phyloP scores from a whole-genome alignment of 2,797 vertebrate species.

The Melanotaenia maccullochi region DNA sequence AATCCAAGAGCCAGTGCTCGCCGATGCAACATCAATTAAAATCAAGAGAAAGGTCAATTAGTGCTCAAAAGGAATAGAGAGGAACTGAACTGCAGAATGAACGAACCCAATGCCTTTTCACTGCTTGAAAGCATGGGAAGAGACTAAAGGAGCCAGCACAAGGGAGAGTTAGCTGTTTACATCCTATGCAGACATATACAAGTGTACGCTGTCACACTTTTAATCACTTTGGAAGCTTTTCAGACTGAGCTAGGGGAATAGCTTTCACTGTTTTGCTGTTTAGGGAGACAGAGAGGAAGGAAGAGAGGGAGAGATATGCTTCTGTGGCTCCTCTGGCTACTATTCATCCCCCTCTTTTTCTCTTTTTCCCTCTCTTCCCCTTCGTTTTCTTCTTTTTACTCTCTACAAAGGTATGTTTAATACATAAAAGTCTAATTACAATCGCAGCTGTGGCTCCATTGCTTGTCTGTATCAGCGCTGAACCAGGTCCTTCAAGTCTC shows the following conservation, averaged over 20 bases:
- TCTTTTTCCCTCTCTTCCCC: conserved; percentile 48
- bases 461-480: conserved; percentile 53
- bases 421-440: conserved; percentile 78
- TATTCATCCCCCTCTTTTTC: conserved; percentile 41
- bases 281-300: conserved; percentile 59
- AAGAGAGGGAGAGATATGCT: conserved; percentile 62
- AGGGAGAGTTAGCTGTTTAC: conserved; percentile 56
- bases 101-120: conserved; percentile 40
- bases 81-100: conserved; percentile 39
- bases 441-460: conserved; percentile 68
- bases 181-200: conserved; percentile 61
- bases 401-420: conserved; percentile 73
- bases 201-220: conserved; percentile 69
- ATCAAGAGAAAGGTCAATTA: conserved; percentile 64
- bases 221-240: conserved; percentile 67
- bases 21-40: conserved; percentile 69
- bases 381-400: conserved; percentile 40
- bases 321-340: conserved; percentile 69
- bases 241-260: conserved; percentile 57
- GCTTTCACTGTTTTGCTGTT: conserved; percentile 64
- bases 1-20: conserved; percentile 57
- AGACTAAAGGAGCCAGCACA: conserved; percentile 33
- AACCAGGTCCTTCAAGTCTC: conserved; percentile 33
- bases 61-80: conserved; percentile 55
- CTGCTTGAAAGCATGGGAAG: conserved; percentile 26